Conservation (phyloP, 2,888 invertebrate species). For the Drosophila diplacantha region DNA sequence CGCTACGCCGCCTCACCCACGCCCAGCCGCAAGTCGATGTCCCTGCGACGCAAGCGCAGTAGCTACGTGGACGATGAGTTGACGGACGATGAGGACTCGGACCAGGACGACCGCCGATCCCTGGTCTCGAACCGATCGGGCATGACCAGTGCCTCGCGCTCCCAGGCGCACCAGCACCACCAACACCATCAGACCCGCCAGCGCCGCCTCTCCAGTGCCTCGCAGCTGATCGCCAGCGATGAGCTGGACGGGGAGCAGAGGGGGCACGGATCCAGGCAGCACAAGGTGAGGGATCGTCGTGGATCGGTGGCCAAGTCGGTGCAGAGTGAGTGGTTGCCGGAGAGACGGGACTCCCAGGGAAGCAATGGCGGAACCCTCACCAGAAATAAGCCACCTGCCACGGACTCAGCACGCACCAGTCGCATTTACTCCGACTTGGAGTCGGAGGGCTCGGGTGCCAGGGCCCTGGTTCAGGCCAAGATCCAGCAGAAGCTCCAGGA, state of each 20-base stretch:
- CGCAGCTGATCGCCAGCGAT: constrained; percentile 71
- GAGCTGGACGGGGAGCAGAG: constrained; percentile 61
- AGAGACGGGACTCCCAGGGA: constrained; percentile 55
- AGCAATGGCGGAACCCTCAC: constrained; percentile 45
- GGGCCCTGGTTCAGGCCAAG: constrained; percentile 77
- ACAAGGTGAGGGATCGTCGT: constrained; percentile 65
- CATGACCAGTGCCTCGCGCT: constrained; percentile 60
- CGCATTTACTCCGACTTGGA: constrained; percentile 76
- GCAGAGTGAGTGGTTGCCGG: constrained; percentile 73
- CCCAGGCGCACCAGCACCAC: constrained; percentile 50
- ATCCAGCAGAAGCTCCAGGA: constrained; percentile 76
- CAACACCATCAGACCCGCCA: constrained; percentile 60
- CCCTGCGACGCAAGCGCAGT: constrained; percentile 79
- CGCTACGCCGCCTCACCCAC: constrained; percentile 84
- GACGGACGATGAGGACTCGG: constrained; percentile 82
- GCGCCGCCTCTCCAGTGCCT: constrained; percentile 73
- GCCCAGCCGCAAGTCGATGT: constrained; percentile 84
- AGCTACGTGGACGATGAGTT: constrained; percentile 79
- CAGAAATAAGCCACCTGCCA: constrained; percentile 39
- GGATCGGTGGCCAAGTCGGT: constrained; percentile 72
- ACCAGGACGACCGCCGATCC: constrained; percentile 78
- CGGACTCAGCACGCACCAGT: constrained; percentile 57
- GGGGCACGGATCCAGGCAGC: constrained; percentile 48
- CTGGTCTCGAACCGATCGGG: constrained; percentile 76
- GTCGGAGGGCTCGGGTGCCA: constrained; percentile 76